Evolutionary conservation across 2,888 invertebrate species (phyloP), one percentile per base, ranked within the genome.

Genomic region (Dorcus hopei): DNA sequence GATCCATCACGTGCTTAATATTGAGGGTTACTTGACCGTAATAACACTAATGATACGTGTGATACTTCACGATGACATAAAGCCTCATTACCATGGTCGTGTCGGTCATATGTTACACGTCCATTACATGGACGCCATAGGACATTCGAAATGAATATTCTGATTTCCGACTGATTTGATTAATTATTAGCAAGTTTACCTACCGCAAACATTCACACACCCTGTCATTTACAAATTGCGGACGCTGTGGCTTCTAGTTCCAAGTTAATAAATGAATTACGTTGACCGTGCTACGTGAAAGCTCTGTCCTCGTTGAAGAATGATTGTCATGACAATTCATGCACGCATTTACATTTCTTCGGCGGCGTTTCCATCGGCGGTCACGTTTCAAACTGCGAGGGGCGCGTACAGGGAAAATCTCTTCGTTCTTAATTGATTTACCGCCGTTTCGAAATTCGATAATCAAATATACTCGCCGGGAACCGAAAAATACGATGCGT

Each of bases 101-200:
- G 45, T 45, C 45, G 16, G 9, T 45, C 45, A 45, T 45, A 45
- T 45, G 45, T 45, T 45, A 11, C 19, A 45, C 45, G 45, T 45
- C 45, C 45, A 45, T 45, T 45, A 45, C 26, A 33, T 19, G 45
- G 45, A 45, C 45, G n/a, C 23, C 19, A 45, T 23, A 19, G 45
- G 14, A 45, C 45, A 45, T 45, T 45, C 23, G 19, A 45, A 11
- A 45, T 45, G 45, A 45, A 45, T 45, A 45, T 45, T 45, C 45
- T 45, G 45, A 45, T 45, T 45, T 45, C 45, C 23, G 45, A 19
- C 45, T 23, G 14, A 45, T 45, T 45, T 45, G 45, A 45, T 45
- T 45, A 45, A 45, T 45, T 45, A 45, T 45, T 45, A 45, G 45
- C 45, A 45, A 45, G 45, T 45, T 45, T 45, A 45, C 45, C 45